These are phyloP conservation scores for Enteromius thamalakanensis DNA, from an alignment of 2,797 vertebrate species.

Conservation along the genomic window DNA sequence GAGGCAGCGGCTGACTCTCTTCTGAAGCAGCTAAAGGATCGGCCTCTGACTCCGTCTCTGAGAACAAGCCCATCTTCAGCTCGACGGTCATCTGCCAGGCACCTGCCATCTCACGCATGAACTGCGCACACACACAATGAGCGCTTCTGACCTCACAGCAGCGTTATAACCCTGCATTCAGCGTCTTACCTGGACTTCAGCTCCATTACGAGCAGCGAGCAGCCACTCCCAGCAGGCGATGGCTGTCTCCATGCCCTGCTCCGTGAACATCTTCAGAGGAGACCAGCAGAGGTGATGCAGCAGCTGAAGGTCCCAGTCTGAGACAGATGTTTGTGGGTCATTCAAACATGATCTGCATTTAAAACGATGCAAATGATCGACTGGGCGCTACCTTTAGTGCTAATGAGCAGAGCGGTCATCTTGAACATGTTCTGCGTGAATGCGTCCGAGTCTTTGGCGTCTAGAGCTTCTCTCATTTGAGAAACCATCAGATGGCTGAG, in stretches of 20 bases:
- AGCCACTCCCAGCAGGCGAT: conserved; percentile 99
- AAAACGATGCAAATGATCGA: too few relatives aligned
- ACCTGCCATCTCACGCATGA: conserved; percentile 97
- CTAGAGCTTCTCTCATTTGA: conserved; percentile 85
- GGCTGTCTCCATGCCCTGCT: conserved; percentile 94
- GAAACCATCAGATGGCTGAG: conserved; percentile 90
- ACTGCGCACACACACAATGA: conserved; percentile 71
- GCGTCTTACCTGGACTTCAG: conserved; percentile 89
- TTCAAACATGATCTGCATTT: background rate
- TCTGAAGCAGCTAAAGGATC: conserved; percentile 95
- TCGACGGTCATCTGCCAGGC: conserved; percentile 98
- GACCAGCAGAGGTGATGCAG: conserved; percentile 97
- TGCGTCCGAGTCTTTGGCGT: conserved; percentile 78
- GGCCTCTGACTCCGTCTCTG: conserved; percentile 85
- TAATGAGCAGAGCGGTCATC: conserved; percentile 92
- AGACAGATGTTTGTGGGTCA: background rate
- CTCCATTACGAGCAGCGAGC: conserved; percentile 90
- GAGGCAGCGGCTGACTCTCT: conserved; percentile 90
- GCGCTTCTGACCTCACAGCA: background rate
- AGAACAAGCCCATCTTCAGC: conserved; percentile 92
- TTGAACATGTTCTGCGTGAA: conserved; percentile 98
- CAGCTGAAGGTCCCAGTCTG: conserved; percentile 91
- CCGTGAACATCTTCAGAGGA: conserved; percentile 94
- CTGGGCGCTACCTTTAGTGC: conserved; percentile 82
- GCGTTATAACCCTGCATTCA: background rate